Evolutionary conservation across 2,113 vertebrate species (phyloP), one percentile per base, ranked within the genome.

Genomic region (Sitta europaea): DNA sequence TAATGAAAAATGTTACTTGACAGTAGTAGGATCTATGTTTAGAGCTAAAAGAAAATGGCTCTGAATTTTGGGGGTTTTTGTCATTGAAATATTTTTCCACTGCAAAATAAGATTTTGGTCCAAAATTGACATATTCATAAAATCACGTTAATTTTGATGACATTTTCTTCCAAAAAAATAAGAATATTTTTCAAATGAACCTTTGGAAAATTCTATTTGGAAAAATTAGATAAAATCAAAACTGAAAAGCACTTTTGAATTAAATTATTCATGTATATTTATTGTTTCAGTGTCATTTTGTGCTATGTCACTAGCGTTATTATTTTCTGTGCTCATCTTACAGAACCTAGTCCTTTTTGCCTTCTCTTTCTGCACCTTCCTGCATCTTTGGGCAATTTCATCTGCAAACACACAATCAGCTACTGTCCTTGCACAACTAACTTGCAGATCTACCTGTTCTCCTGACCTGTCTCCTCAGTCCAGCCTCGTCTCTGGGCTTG

Each of bases 1-100:
- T 97, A 97, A 98, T 97, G 92, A 97, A 98, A 96, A 95, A 97
- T 97, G 88, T 95, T 97, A 95, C 90, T 96, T 98, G 97, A 96
- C 97, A 97, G 96, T 83, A 85, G 96, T 81, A 96, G 93, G 94
- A 98, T 97, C 96, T 97, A 84, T 88, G 87, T 93, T 96, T 92
- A 96, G 91, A 97, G 78, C 92, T 87, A 80, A 80, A 86, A 94
- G 68, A 36, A 91, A 86, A 77, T 3, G 5, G 35, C n/a, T 95
- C 61, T 68, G 42, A 88, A 65, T 92, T 86, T 87, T 33, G 40
- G 22, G 10, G 1, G 0, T 18, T 11, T 94, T 88, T 70, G 25
- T 82, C 54, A 24, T 53, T 75, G 59, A 89, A 89, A 72, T 20
- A 28, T 93, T 94, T 95, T 94, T 95, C 68, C 40, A 59, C 51